Evolutionary conservation across 2,113 vertebrate genomes (phyloP), one percentile per base, ranked within the genome.

Genomic region (Furnarius figulus): DNA sequence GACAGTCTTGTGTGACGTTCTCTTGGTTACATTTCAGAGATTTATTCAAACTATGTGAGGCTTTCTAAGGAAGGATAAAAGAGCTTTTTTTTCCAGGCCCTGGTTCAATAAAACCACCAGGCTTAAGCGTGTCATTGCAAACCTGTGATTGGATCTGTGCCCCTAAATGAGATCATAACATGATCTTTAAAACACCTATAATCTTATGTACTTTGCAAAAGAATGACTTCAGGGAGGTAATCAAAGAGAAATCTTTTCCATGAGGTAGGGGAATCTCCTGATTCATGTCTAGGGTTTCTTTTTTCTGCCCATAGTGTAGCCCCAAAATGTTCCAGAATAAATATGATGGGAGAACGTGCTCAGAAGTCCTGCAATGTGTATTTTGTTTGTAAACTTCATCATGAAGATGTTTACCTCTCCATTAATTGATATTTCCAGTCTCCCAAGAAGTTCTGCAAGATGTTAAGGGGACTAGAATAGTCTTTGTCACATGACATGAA

Each of bases 21-120:
- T 83, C 94, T 85, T 89, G 50, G 91, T 93, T 61, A 37, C 28
- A 68, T 95, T 95, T 94, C 89, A 85, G 89, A 95, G 94, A 86
- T 80, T 88, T 86, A 87, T 94, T 97, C 78, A 91, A 91, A 91
- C 81, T 89, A 28, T 31, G 50, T 12, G 67, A 89, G 68, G 47
- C 79, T 95, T 95, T 66, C 58, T 80, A 78, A 85, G 0, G 1
- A 83, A 85, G 56, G 33, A 87, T 62, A 73, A 65, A 93, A 75
- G 62, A 15, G 46, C 4, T 4, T 49, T 72, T 76, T 52, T 73
- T 70, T 8, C 49, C 24, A 53, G 56, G 20, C 55, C 25, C 23
- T 79, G 52, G n/a, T 85, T 94, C 62, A 83, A 9, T 75, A 90
- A 79, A 85, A 35, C 61, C n/a, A 3, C 0, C 58, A 73, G 71